A percentile compares a stretch with the other conserved stretches of the same genome.
These are phyloP conservation scores for Halichoeres trimaculatus DNA, from an alignment of 2,113 vertebrate species.

Conservation along the genomic window DNA sequence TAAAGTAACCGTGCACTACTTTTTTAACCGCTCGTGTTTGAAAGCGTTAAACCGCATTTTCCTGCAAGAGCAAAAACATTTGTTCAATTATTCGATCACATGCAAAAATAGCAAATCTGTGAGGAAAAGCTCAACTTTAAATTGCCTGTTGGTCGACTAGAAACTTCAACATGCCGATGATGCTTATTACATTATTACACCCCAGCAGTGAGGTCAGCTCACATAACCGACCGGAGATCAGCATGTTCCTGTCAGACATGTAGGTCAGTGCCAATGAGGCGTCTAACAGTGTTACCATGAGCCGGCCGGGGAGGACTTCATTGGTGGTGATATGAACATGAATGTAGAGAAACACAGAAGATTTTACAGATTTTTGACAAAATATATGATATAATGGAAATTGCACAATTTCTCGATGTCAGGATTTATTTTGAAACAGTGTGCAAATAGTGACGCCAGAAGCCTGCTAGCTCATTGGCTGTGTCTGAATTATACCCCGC, in stretches of 20 bases:
- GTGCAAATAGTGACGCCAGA: neutral
- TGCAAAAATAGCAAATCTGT: no score
- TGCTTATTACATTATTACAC: neutral
- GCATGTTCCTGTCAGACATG: conserved; percentile 37
- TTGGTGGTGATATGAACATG: no score
- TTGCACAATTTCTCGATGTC: no score
- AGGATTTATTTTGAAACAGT: neutral
- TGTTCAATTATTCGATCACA: no score
- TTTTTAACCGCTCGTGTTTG: neutral
- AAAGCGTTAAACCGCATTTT: no score
- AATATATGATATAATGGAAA: no score
- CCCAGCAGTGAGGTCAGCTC: neutral
- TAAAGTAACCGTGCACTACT: neutral
- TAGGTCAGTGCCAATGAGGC: conserved; percentile 42
- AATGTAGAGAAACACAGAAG: neutral
- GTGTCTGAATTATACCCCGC: neutral
- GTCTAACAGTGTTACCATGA: conserved; percentile 2
- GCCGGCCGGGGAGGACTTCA: neutral
- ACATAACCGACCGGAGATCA: neutral
- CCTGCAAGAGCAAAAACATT: no score
- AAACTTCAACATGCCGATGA: neutral
- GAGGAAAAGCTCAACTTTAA: neutral
- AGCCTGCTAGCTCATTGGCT: neutral
- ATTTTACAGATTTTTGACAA: neutral
- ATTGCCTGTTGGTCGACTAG: neutral